Conservation (phyloP, 2,888 invertebrate species). For the Drosophila demipolita region DNA sequence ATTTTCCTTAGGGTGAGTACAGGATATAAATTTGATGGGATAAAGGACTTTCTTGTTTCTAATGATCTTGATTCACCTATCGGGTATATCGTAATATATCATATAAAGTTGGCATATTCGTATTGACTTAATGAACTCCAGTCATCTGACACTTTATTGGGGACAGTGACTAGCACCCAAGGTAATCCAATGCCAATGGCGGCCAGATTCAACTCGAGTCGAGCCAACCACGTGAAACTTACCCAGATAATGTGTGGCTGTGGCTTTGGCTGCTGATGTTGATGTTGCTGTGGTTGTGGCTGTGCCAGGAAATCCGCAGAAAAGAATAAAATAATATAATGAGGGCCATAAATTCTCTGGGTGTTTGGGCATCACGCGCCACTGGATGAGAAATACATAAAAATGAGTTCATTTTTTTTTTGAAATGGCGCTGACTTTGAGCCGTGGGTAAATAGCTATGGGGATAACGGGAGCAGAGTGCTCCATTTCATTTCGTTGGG, state of each 20-base stretch:
- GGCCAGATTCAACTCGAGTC: constrained; percentile 1
- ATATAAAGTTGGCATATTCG: neutral
- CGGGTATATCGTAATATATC: neutral
- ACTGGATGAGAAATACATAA: constrained; percentile 19
- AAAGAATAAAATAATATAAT: constrained; percentile 11
- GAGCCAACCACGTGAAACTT: constrained; percentile 27
- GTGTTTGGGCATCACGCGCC: constrained; percentile 51
- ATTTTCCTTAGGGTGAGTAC: neutral
- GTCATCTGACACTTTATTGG: neutral
- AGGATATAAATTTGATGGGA: neutral
- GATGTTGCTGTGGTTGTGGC: neutral
- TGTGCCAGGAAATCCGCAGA: constrained; percentile 32
- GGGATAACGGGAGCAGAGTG: constrained; percentile 54
- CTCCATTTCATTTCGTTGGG: constrained; percentile 25
- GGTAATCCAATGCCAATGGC: constrained; percentile 22
- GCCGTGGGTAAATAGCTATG: constrained; percentile 56
- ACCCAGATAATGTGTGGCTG: constrained; percentile 14
- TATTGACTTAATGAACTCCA: neutral
- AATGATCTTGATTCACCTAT: neutral
- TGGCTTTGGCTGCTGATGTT: neutral
- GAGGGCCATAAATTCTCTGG: constrained; percentile 36
- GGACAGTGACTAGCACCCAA: constrained; percentile 7
- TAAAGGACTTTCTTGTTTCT: neutral
- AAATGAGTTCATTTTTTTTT: constrained; percentile 37
- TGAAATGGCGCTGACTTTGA: constrained; percentile 52